Base-by-base conservation (phyloP, 2,888 invertebrate genomes). In the Axea sp. region DNA sequence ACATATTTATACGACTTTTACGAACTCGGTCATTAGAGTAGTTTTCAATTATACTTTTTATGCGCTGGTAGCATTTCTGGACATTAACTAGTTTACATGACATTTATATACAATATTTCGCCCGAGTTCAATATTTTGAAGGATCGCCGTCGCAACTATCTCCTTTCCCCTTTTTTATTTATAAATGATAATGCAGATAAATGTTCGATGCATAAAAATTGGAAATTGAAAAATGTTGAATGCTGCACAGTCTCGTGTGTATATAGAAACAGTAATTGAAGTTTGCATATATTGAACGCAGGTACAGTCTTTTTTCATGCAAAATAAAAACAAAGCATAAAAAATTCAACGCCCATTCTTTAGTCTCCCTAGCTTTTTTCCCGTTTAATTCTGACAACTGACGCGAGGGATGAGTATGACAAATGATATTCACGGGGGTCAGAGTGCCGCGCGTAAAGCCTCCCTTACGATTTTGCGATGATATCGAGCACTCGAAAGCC, bases 381-480 rank as follows among this genome's bases (percentile, higher is more conserved):
- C 49, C 62, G 55, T 49, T 57, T 57, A 64, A 64, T 71, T 62
- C 62, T 71, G 71, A 62, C 62, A 55, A 55, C 49, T 64, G 55
- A 62, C 53, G 57, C 49, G 35, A 64, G 47, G 57, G 62, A 49
- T 28, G 33, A 43, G n/a, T 47, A 57, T 71, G 62, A 64, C 71
- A 71, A 64, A 71, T 64, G 57, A 57, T 47, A 39, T 53, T 71
- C 47, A 33, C 62, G 47, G 62, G 55, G 55, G 55, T 71, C 51
- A 49, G 24, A 65, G 26, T 28, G 47, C 60, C 41, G 8, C 41
- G 64, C 24, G 17, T 19, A 19, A 41, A 43, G 28, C 49, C 47
- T 45, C 65, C 55, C 59, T 57, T 51, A 51, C 43, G 51, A 68
- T 67, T 57, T 57, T 31, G 31, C 24, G 8, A 47, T 22, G 68